phyloP scores from a whole-genome alignment of 2,797 vertebrate species.

The Todus mexicanus region DNA sequence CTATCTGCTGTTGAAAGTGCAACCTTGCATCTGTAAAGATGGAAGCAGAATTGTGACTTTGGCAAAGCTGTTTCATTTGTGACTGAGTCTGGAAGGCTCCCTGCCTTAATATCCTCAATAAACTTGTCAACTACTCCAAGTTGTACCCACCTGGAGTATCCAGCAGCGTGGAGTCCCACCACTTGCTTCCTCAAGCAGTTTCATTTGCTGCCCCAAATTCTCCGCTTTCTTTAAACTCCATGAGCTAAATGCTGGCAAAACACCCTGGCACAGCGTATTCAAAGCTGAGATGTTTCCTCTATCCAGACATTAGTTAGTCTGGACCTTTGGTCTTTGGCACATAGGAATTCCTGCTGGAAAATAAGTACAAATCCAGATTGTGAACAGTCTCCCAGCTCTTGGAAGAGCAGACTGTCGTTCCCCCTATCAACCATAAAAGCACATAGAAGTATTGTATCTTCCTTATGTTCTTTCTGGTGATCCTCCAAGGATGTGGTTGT shows the following conservation, averaged over 20 bases:
- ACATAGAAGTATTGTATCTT: neutral
- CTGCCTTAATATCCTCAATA: neutral
- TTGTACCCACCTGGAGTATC: neutral
- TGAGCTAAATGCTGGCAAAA: neutral
- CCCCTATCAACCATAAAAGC: neutral
- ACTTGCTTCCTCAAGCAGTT: neutral
- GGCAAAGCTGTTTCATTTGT: neutral
- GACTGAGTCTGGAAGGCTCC: neutral
- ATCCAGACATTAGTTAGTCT: neutral
- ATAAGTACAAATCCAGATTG: neutral
- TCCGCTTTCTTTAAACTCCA: neutral
- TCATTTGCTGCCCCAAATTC: neutral
- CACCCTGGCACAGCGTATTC: neutral
- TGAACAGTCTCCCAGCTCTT: neutral
- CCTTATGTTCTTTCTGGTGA: constrained; percentile 29
- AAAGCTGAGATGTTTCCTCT: neutral
- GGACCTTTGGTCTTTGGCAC: neutral
- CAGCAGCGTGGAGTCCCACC: neutral
- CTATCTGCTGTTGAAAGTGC: neutral
- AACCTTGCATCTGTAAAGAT: neutral
- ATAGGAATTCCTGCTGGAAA: neutral
- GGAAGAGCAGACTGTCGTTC: constrained; percentile 18
- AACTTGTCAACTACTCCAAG: neutral
- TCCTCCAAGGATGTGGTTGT: neutral
- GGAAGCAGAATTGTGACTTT: neutral